phyloP scores from a whole-genome alignment of 2,797 vertebrate species.

The Apogon hyalosoma region DNA sequence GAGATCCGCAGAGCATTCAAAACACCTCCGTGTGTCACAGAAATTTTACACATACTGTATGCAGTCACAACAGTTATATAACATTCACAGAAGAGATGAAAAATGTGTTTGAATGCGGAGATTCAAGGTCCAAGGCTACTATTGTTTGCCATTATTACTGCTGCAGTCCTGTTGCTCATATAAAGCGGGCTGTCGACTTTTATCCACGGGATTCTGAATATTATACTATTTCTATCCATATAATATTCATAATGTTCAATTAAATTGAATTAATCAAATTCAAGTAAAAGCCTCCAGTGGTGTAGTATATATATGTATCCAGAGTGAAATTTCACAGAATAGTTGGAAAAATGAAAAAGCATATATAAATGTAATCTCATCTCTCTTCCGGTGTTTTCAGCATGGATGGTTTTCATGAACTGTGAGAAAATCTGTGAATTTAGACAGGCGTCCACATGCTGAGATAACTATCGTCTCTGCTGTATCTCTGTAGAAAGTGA shows the following conservation, averaged over 20 bases:
- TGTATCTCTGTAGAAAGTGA: slow-evolving; percentile 56
- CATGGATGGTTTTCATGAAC: slow-evolving; percentile 29
- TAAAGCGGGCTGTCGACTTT: background rate
- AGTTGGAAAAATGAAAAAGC: background rate
- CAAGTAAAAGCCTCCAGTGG: slow-evolving; percentile 14
- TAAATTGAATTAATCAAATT: too few species aligned
- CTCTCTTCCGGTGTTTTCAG: slow-evolving; percentile 26
- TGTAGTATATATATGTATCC: slow-evolving; percentile 15
- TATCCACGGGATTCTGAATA: slow-evolving; percentile 22
- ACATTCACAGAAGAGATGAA: slow-evolving; percentile 48
- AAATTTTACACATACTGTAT: slow-evolving; percentile 63
- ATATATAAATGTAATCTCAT: background rate
- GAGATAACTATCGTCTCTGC: slow-evolving; percentile 34
- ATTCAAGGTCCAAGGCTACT: slow-evolving; percentile 46
- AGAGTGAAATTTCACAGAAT: slow-evolving; percentile 14
- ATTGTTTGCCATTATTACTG: slow-evolving; percentile 35
- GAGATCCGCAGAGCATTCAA: slow-evolving; percentile 60
- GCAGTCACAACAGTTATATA: slow-evolving; percentile 63
- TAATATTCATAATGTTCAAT: too few species aligned
- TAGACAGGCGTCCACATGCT: slow-evolving; percentile 27
- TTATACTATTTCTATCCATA: slow-evolving; percentile 15
- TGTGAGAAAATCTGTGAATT: slow-evolving; percentile 11
- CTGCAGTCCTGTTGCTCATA: slow-evolving; percentile 17
- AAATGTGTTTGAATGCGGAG: slow-evolving; percentile 49
- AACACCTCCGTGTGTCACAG: slow-evolving; percentile 75